A percentile compares a stretch with the other conserved stretches of the same genome.
These are phyloP conservation scores for Sebastes melanostomus DNA, from an alignment of 2,797 vertebrate genomes.

Conservation along the genomic window DNA sequence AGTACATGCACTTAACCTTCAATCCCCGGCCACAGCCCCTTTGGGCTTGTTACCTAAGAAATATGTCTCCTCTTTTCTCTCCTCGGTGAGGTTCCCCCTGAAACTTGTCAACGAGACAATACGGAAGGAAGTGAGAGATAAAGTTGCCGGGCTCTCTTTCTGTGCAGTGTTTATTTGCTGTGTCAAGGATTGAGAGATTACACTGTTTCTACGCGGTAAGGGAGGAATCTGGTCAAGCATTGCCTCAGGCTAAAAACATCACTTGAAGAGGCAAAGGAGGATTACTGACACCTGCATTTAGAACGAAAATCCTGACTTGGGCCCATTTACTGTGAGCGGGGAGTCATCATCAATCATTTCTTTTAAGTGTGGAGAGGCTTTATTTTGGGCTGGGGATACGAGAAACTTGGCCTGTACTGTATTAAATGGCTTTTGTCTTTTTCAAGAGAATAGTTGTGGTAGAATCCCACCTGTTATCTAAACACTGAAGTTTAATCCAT, in stretches of 20 bases:
- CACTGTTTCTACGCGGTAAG: constrained; percentile 79
- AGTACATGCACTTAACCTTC: constrained; percentile 82
- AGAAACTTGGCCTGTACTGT: constrained; percentile 21
- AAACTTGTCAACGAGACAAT: constrained; percentile 83
- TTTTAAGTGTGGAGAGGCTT: constrained; percentile 55
- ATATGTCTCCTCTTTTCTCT: constrained; percentile 73
- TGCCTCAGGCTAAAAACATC: constrained; percentile 81
- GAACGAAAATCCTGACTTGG: constrained; percentile 73
- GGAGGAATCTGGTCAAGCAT: constrained; percentile 83
- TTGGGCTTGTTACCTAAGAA: constrained; percentile 76
- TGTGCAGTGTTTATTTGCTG: constrained; percentile 86
- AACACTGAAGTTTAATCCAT: not conserved
- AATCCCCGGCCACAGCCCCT: constrained; percentile 59
- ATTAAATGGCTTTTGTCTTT: constrained; percentile 24
- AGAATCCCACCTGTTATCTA: not conserved
- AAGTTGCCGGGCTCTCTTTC: constrained; percentile 80
- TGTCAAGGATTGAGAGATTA: constrained; percentile 90
- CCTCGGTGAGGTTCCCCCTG: constrained; percentile 60
- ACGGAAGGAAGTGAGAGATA: constrained; percentile 86
- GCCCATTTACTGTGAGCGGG: constrained; percentile 70
- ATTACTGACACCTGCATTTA: constrained; percentile 82
- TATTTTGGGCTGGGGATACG: constrained; percentile 48
- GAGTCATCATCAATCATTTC: constrained; percentile 79
- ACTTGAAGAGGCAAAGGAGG: constrained; percentile 74
- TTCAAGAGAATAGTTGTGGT: not conserved